These are phyloP conservation scores for Troilus luridus DNA, from an alignment of 2,888 invertebrate genomes.

Conservation along the genomic window DNA sequence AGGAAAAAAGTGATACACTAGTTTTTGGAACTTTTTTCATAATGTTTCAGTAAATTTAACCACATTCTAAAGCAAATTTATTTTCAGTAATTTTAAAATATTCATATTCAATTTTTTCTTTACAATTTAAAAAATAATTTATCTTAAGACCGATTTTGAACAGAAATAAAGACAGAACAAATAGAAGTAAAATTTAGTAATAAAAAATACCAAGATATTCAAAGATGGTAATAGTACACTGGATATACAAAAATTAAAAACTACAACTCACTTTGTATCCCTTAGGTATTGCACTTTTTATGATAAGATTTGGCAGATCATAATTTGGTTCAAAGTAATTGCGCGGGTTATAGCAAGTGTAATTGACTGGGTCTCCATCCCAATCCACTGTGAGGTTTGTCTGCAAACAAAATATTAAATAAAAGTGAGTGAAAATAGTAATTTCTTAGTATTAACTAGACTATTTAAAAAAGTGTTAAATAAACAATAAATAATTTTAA, in stretches of 20 bases:
- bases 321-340: conserved; percentile 71
- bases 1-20: no score
- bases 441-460: no score
- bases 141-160: background rate
- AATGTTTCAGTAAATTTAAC: no score
- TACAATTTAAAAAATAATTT: no score
- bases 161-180: background rate
- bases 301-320: conserved; percentile 70
- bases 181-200: background rate
- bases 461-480: no score
- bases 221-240: background rate
- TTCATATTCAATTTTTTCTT: no score
- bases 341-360: conserved; percentile 75
- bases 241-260: conserved; percentile 33
- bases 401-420: conserved; percentile 69
- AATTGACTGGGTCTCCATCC: conserved; percentile 73
- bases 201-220: background rate
- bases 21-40: no score
- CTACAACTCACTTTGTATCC: conserved; percentile 72
- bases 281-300: conserved; percentile 73
- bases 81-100: no score
- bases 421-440: no score
- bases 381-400: conserved; percentile 76
- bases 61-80: no score
- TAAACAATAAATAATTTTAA: no score